Evolutionary conservation across 2,888 invertebrate genomes (phyloP).

Genomic region (Magallana nippona): DNA sequence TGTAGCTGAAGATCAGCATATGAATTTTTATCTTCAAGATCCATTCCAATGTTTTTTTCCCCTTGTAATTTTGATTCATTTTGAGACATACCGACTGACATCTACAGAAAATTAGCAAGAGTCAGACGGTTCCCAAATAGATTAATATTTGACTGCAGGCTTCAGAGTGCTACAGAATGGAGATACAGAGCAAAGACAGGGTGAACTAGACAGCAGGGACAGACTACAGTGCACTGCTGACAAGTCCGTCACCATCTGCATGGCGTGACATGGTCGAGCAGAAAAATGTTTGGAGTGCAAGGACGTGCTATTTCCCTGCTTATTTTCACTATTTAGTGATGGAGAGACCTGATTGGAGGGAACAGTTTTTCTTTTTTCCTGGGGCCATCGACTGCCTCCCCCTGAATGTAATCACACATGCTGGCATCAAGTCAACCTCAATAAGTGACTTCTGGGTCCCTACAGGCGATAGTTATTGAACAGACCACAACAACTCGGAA

Average conservation of each 20-base stretch:
- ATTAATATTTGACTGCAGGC: neutral
- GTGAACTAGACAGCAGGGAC: neutral
- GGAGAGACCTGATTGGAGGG: too few species aligned
- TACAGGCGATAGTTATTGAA: neutral
- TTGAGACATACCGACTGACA: neutral
- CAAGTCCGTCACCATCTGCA: neutral
- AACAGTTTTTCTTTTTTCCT: neutral
- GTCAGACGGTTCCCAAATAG: neutral
- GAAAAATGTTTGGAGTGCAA: too few species aligned
- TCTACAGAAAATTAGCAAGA: neutral
- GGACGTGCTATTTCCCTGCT: too few species aligned
- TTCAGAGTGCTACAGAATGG: neutral
- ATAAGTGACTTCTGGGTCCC: neutral
- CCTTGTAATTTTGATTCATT: neutral
- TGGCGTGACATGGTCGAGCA: neutral
- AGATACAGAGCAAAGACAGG: neutral
- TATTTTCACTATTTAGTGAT: too few species aligned
- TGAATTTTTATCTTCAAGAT: neutral
- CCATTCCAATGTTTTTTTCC: neutral
- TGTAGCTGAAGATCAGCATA: too few species aligned
- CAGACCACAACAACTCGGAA: slow-evolving; percentile 13
- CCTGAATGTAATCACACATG: neutral
- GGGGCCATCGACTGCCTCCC: neutral
- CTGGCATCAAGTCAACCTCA: neutral
- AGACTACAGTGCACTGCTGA: neutral